phyloP scores from a whole-genome alignment of 2,888 invertebrate species.

The Blomia tropicalis region DNA sequence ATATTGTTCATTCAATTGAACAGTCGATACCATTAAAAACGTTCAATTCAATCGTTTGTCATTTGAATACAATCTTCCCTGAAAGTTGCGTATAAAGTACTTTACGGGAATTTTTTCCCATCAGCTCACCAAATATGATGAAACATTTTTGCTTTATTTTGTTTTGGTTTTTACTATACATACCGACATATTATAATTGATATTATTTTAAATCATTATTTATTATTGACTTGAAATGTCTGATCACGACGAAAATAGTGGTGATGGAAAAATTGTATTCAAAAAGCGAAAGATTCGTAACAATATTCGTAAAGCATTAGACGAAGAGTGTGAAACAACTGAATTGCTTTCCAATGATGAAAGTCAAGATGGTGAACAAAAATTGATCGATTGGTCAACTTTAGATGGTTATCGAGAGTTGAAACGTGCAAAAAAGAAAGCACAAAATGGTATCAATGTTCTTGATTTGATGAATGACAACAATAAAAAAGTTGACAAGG shows the following conservation, averaged over 20 bases:
- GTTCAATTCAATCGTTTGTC: no score
- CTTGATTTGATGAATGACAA: constrained; percentile 14
- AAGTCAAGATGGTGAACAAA: background rate
- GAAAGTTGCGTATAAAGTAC: no score
- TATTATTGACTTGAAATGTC: no score
- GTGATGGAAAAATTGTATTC: constrained; percentile 10
- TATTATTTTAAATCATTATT: no score
- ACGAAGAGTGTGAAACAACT: background rate
- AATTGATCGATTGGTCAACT: constrained; percentile 14
- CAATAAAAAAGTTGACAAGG: background rate
- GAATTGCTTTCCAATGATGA: constrained; percentile 6
- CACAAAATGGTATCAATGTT: constrained; percentile 19
- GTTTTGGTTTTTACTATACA: no score
- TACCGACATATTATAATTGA: no score
- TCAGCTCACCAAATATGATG: no score
- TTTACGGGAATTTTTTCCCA: no score
- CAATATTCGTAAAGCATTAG: background rate
- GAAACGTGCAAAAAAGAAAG: constrained; percentile 1
- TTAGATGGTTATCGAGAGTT: constrained; percentile 18
- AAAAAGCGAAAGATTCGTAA: constrained; percentile 12
- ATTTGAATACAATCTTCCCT: no score
- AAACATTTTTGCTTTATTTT: no score
- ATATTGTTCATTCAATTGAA: no score
- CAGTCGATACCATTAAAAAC: no score
- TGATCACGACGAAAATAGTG: background rate